These are phyloP conservation scores for Sebastes minor DNA, from an alignment of 2,797 vertebrate genomes.

Conservation along the genomic window DNA sequence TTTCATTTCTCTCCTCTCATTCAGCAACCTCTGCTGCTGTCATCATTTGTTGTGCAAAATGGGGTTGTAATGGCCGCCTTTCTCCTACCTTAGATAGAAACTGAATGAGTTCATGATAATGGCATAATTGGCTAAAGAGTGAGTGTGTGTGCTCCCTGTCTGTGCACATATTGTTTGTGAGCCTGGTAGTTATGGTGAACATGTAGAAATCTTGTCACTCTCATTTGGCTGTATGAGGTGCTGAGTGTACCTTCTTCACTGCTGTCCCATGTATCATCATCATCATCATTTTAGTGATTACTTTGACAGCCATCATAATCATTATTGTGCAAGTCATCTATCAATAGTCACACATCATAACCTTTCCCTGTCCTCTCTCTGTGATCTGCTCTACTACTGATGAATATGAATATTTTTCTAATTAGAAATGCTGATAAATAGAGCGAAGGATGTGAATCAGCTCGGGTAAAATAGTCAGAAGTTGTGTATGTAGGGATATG, in stretches of 20 bases:
- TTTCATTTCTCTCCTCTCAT: slow-evolving; percentile 42
- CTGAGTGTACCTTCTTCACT: neutral
- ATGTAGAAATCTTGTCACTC: slow-evolving; percentile 19
- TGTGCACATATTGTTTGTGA: slow-evolving; percentile 9
- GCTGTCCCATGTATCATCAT: neutral
- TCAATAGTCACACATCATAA: neutral
- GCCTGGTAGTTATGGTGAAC: slow-evolving; percentile 18
- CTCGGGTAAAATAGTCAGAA: neutral
- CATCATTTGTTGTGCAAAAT: slow-evolving; percentile 45
- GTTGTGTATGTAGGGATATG: neutral
- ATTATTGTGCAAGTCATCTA: neutral
- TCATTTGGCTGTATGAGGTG: neutral
- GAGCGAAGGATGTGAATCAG: neutral
- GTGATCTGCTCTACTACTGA: neutral
- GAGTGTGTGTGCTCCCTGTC: neutral
- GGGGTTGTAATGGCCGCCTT: slow-evolving; percentile 44
- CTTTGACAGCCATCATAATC: slow-evolving; percentile 11
- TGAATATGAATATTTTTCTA: neutral
- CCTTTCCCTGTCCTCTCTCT: neutral
- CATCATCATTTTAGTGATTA: slow-evolving; percentile 20
- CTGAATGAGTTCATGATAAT: slow-evolving; percentile 54
- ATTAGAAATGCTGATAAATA: neutral
- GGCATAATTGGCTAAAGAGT: slow-evolving; percentile 45
- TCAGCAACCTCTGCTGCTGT: slow-evolving; percentile 13
- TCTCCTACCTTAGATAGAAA: slow-evolving; percentile 24